A percentile compares a stretch with the other conserved stretches of the same genome.
Evolutionary conservation across 2,888 invertebrate genomes (phyloP).

Genomic region (Coelopa pilipes): DNA sequence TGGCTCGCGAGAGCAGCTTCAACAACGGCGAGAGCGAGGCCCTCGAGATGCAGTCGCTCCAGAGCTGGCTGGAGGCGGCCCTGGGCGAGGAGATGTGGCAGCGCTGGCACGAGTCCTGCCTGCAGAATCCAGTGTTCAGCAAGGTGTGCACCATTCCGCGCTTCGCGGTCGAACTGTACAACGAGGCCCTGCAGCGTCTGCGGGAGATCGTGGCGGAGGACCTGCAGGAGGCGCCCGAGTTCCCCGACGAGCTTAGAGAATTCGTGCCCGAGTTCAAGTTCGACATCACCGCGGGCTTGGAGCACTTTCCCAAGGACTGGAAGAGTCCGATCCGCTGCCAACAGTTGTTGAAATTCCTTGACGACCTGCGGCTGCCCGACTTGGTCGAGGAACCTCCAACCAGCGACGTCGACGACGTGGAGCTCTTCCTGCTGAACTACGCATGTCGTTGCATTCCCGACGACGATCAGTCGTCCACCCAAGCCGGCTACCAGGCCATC

Average conservation of each 20-base stretch:
- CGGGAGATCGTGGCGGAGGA: slow-evolving; percentile 72
- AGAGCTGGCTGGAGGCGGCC: slow-evolving; percentile 70
- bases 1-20: slow-evolving; percentile 62
- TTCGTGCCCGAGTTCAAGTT: slow-evolving; percentile 67
- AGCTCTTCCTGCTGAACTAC: slow-evolving; percentile 57
- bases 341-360: slow-evolving; percentile 69
- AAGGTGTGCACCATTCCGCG: slow-evolving; percentile 65
- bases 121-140: slow-evolving; percentile 58
- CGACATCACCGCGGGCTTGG: slow-evolving; percentile 73
- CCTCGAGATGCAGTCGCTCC: slow-evolving; percentile 71
- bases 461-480: slow-evolving; percentile 48
- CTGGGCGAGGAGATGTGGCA: slow-evolving; percentile 75
- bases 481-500: slow-evolving; percentile 55
- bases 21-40: slow-evolving; percentile 67
- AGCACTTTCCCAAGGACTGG: slow-evolving; percentile 75
- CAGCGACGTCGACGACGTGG: slow-evolving; percentile 45
- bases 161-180: slow-evolving; percentile 74
- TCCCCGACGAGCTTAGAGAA: slow-evolving; percentile 74
- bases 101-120: slow-evolving; percentile 64
- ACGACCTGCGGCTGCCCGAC: slow-evolving; percentile 68
- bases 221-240: slow-evolving; percentile 71
- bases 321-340: slow-evolving; percentile 68
- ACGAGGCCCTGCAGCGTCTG: slow-evolving; percentile 74
- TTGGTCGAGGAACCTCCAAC: slow-evolving; percentile 39
- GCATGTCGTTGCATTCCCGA: slow-evolving; percentile 47